Base-by-base conservation (phyloP, 2,797 vertebrate genomes). In the Gymnoscopelus braueri region DNA sequence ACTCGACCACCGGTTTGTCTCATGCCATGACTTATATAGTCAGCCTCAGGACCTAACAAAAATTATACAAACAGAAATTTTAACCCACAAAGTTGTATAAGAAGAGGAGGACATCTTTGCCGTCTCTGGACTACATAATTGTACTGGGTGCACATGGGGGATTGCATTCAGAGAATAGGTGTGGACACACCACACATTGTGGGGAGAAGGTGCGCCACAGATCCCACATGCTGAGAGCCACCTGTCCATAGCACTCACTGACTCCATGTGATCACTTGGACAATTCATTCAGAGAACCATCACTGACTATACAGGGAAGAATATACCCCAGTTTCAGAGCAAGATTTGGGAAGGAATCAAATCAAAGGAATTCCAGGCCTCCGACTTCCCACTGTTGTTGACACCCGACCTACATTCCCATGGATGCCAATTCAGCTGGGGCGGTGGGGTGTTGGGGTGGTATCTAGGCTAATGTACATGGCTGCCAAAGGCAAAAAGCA, bases 321-420 rank as follows among this genome's bases (percentile, higher is more conserved):
- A 53, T 19, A 19, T 19, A 47, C 5, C 13, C 23, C 55, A 15
- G 53, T 58, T 62, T 60, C 67, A 77, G 62, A 69, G 72, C 76
- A 71, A 52, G 63, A 62, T 67, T 78, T 65, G 60, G 39, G 78
- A 81, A 83, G 73, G 69, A 44, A 66, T 73, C 12, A 51, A 82
- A 86, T 91, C 87, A 92, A 90, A 93, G 85, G 89, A 89, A 91
- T 91, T 92, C 87, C 85, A 87, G 75, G 69, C 65, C 63, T 54
- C 39, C 65, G 87, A 81, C 89, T 88, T 80, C 89, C 90, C 74
- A 75, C 86, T 77, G 84, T 78, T 89, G 88, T 77, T 89, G 88
- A 89, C 90, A 87, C 86, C 84, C 72, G 84, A 86, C 83, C 81
- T 86, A 84, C 87, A 91, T 92, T 92, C 88, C 88, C 78, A 78